phyloP scores from a whole-genome alignment of 2,797 vertebrate genomes.

The Pseudotriccus pelzelni region DNA sequence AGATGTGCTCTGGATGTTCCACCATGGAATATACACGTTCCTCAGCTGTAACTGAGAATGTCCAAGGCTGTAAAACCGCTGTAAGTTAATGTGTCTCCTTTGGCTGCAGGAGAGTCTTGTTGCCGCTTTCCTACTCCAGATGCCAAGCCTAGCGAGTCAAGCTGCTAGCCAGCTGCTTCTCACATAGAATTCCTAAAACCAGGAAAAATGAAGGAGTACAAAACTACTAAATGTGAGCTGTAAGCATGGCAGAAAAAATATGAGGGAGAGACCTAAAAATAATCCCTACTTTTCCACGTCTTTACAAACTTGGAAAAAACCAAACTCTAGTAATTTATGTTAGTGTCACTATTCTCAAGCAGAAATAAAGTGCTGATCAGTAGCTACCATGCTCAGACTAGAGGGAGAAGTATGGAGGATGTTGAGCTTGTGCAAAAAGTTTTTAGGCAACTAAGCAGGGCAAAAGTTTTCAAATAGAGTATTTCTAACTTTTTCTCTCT shows the following conservation, averaged over 20 bases:
- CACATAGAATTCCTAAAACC: not conserved
- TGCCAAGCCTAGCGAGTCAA: not conserved
- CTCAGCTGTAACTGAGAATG: not conserved
- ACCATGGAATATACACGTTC: fast-evolving
- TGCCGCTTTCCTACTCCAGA: not conserved
- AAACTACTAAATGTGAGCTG: not conserved
- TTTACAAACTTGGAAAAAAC: not conserved
- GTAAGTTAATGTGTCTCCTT: not conserved
- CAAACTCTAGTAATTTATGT: fast-evolving
- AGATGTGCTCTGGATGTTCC: not conserved
- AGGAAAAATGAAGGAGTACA: not conserved
- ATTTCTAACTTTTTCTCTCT: constrained; percentile 25
- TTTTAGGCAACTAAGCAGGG: not conserved
- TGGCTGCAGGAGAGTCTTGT: not conserved
- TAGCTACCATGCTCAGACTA: not conserved
- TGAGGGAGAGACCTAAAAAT: not conserved
- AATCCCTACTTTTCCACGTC: not conserved
- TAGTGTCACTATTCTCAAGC: not conserved
- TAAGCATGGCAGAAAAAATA: not conserved
- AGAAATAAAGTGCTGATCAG: not conserved
- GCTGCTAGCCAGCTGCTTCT: not conserved
- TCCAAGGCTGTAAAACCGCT: not conserved
- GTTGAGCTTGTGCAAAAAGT: not conserved
- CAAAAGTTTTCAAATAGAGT: not conserved
- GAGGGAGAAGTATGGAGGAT: not conserved